Evolutionary conservation across 2,888 invertebrate species (phyloP).

Genomic region (Allygus modestus): DNA sequence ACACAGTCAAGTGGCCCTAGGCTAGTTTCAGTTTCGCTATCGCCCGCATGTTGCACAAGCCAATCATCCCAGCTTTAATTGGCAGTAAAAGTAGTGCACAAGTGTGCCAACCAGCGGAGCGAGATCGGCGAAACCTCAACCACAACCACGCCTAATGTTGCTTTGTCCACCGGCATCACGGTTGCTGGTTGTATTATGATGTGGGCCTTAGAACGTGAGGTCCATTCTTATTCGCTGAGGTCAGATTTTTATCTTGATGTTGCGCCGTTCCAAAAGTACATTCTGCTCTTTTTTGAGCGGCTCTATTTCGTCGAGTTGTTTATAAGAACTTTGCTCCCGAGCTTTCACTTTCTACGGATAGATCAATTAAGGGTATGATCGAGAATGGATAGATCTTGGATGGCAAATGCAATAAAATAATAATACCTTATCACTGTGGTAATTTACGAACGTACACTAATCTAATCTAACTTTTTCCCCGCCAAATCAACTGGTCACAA

Average conservation of each 20-base stretch:
- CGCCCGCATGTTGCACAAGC: constrained; percentile 42
- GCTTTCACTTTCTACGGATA: no score
- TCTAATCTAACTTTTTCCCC: no score
- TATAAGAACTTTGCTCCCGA: no score
- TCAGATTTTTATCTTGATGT: background rate
- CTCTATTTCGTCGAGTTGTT: no score
- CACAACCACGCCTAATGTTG: constrained; percentile 1
- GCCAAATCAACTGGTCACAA: no score
- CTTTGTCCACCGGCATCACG: background rate
- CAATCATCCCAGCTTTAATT: constrained; percentile 25
- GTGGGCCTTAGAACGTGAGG: background rate
- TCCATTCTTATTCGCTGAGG: background rate
- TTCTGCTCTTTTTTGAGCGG: no score
- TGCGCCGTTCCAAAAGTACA: background rate
- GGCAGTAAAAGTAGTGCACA: constrained; percentile 41
- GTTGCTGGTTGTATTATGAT: background rate
- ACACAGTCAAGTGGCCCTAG: background rate
- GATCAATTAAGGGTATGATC: no score
- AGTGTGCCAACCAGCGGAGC: constrained; percentile 14
- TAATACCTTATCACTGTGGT: no score
- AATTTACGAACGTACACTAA: no score
- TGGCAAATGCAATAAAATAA: no score
- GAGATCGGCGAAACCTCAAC: no score
- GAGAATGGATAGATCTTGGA: no score
- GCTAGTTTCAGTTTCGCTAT: constrained; percentile 41